Base-by-base conservation (phyloP, 2,113 vertebrate genomes). In the Rutilus rutilus region DNA sequence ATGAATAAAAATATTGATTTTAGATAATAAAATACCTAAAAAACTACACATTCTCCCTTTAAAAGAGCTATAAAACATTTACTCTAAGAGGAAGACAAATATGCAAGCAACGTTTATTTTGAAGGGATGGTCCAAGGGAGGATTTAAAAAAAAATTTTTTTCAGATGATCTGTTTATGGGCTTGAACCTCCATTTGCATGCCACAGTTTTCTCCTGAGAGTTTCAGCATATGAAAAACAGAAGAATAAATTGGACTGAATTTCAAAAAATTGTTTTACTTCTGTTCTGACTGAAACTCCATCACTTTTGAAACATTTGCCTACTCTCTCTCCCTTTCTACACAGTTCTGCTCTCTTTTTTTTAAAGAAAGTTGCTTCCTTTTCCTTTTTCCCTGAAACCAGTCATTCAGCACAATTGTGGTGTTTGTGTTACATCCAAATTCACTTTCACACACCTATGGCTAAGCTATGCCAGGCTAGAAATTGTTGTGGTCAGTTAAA, bases 41-140 rank as follows among this genome's bases (percentile, higher is more conserved):
- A n/a, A n/a, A n/a, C n/a, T n/a, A n/a, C n/a, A n/a, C n/a, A n/a
- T n/a, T n/a, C n/a, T n/a, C n/a, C n/a, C n/a, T n/a, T 42, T 25
- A 14, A n/a, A 45, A 74, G 23, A 47, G 23, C 42, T 74, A 8
- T 74, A 23, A 74, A 45, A 25, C 47, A 74, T 74, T 47, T 74
- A 73, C 21, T 45, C 21, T 73, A 23, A 73, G 21, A 42, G 8
- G 42, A 47, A 47, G 23, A 25, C 6, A 74, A 74, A 74, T 74
- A 74, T 74, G 71, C 71, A 39, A 74, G 71, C 27, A 47, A 17
- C 50, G 12, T 27, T 45, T 75, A 47, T 75, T 47, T 75, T 75
- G 42, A 25, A 75, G n/a, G 14, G 71, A 11, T 47, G 73, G 45
- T 45, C 73, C 73, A 75, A 27, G 12, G 23, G 45, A 50, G 23